Evolutionary conservation across 2,113 vertebrate genomes (phyloP), one percentile per base, ranked within the genome.

Genomic region (Isichthys henryi): DNA sequence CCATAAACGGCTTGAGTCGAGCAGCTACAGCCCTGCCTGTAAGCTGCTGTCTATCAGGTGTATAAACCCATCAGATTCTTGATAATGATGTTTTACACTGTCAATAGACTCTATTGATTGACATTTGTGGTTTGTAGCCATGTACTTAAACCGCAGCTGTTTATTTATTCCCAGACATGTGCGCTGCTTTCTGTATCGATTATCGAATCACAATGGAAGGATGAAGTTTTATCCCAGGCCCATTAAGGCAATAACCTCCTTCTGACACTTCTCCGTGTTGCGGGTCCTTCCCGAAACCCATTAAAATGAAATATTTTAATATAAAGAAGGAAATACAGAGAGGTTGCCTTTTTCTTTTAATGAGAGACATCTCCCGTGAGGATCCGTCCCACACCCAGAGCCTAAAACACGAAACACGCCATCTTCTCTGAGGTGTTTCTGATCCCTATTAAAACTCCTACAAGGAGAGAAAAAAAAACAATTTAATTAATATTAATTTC

Each of bases 401-500:
- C 88, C 88, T 62, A 39, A 39, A 56, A 91, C 82, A 11, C 35
- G 88, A 88, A 90, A 43, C 80, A 87, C 19, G 85, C 53, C 66
- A 86, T 27, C 88, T 90, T 89, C 93, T 85, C 82, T 27, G 50
- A 89, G 90, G 62, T 91, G 89, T 94, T 96, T 96, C 92, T 95
- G 94, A 94, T 94, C 93, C 93, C 94, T 96, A 95, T 94, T 96
- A 96, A 96, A 95, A 92, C 91, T 95, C 94, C 92, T 94, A 92
- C 95, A 95, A 94, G 92, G 93, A 80, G 83, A 92, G 90, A 80
- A 88, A 95, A 90, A 90, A 88, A 95, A 90, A 89, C 88, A 94
- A 95, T 95, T 96, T 97, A 94, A 98, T 97, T 97, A 97, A 95
- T 95, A 93, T 91, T 95, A 92, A 92, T 96, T 94, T 95, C 94